Evolutionary conservation across 2,113 vertebrate genomes (phyloP), one percentile per base, ranked within the genome.

Genomic region (Rousettus leschenaultii): DNA sequence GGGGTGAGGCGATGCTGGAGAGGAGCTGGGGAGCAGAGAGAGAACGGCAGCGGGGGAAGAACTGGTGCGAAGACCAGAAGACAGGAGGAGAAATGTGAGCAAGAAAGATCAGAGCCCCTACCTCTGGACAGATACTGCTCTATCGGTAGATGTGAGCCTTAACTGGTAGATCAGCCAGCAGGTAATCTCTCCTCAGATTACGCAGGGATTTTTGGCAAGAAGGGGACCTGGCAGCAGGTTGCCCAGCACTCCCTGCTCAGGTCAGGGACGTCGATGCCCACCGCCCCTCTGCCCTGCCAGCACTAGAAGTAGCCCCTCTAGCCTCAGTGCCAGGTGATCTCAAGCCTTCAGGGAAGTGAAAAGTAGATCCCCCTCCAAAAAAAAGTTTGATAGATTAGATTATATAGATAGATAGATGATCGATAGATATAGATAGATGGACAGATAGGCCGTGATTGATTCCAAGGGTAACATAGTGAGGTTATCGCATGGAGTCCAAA

Each of bases 41-140:
- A 55, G 35, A 38, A 5, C 83, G 30, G 66, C 3, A 30, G 24
- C 40, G 12, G 13, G 4, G 26, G 7, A 28, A 30, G 51, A 33
- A 59, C 33, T 13, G 7, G 7, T 10, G 1, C 30, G 30, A 35
- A 61, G 45, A 7, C 28, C 4, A 0, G 12, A 1, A 22, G 22
- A 22, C 22, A 6, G 30, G 21, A 43, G 30, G 55, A 61, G 38
- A 16, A n/a, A 15, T 12, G 1, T 1, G 18, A 35, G 38, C 28
- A 24, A 61, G 13, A 21, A 63, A 21, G 19, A 38, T 13, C 38
- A 15, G 73, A 71, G 24, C 6, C 43, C 61, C 53, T 0, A 0
- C 14, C 53, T 0, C 18, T 8, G 14, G 38, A 33, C 7, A 40
- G 57, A 14, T 1, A 33, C 6, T 11, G 13, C 16, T 51, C 33